Evolutionary conservation across 2,797 vertebrate genomes (phyloP).

Genomic region (Ceryle rudis): DNA sequence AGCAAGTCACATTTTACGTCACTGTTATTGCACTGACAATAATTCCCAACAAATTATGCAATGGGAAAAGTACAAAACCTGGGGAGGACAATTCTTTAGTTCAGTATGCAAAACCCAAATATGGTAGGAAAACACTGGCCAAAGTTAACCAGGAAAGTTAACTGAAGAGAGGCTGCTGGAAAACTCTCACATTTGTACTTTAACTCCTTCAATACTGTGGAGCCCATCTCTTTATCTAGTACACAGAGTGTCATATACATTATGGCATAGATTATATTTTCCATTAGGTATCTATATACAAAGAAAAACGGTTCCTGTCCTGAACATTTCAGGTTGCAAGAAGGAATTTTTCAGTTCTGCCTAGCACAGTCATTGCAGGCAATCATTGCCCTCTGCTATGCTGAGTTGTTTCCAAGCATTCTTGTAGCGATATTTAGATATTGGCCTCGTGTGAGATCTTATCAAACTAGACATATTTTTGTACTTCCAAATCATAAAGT

Average conservation of each 20-base stretch:
- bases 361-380: neutral
- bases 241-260: too few relatives aligned
- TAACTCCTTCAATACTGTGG: neutral
- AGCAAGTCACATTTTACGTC: neutral
- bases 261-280: neutral
- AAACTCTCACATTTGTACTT: neutral
- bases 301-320: neutral
- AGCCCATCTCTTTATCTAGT: neutral
- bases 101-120: neutral
- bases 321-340: neutral
- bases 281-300: neutral
- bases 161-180: neutral
- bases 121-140: neutral
- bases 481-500: neutral
- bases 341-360: neutral
- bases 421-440: neutral
- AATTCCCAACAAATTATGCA: neutral
- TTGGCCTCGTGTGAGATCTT: neutral
- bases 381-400: neutral
- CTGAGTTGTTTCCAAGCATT: neutral
- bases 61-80: neutral
- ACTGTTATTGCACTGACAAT: neutral
- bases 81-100: neutral
- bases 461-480: neutral
- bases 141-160: neutral